These are phyloP conservation scores for Artemia sinica DNA, from an alignment of 2,888 invertebrate genomes.

Conservation along the genomic window DNA sequence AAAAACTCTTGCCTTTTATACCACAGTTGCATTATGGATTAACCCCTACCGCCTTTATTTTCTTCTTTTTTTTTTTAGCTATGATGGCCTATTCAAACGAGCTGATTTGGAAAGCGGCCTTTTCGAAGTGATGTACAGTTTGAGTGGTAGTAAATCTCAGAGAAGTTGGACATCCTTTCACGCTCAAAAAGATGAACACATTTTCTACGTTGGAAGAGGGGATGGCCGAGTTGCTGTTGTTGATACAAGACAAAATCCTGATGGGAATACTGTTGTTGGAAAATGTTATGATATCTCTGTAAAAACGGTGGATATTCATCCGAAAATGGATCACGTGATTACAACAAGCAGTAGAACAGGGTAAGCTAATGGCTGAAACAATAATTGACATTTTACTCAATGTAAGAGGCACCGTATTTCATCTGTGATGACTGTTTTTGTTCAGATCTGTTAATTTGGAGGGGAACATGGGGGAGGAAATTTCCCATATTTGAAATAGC, in stretches of 20 bases:
- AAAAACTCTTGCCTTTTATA: no score
- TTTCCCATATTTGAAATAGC: no score
- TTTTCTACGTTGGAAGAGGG: constrained; percentile 31
- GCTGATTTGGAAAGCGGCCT: constrained; percentile 31
- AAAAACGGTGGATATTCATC: constrained; percentile 32
- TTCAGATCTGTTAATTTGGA: no score
- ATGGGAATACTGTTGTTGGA: constrained; percentile 23
- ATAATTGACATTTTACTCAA: neutral
- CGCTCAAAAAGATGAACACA: constrained; percentile 27
- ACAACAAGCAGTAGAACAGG: constrained; percentile 31
- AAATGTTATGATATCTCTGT: constrained; percentile 28
- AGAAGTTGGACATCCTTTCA: constrained; percentile 28
- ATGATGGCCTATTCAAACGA: constrained; percentile 33
- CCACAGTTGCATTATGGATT: no score
- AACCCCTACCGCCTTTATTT: no score
- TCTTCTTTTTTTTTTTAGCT: constrained; percentile 28
- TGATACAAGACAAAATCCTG: constrained; percentile 29
- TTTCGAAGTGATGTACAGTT: constrained; percentile 29
- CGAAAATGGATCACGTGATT: constrained; percentile 30
- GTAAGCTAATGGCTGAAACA: constrained; percentile 27
- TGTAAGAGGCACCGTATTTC: neutral
- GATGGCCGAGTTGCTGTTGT: constrained; percentile 31
- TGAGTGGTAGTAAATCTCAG: constrained; percentile 28
- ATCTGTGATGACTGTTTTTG: no score
- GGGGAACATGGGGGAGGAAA: no score